Evolutionary conservation across 2,113 vertebrate species (phyloP).

Genomic region (Leptosomus discolor): DNA sequence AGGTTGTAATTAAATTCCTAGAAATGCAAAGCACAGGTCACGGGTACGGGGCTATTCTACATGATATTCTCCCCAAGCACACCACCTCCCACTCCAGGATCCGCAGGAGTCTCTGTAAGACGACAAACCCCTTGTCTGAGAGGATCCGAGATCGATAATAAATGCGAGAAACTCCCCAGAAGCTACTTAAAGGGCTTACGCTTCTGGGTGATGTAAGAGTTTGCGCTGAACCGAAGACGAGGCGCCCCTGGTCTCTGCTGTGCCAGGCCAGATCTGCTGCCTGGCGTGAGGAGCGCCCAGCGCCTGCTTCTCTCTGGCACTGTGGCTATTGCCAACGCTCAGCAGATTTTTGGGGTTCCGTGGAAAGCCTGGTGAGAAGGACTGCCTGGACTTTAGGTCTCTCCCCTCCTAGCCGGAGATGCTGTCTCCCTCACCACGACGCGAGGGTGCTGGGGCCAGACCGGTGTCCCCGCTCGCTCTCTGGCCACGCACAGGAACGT

Average conservation of each 20-base stretch:
- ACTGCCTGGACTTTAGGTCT: neutral
- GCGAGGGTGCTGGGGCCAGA: accelerated
- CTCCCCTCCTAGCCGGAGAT: neutral
- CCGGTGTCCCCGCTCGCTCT: accelerated
- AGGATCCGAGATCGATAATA: neutral
- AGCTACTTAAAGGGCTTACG: neutral
- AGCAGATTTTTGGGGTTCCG: neutral
- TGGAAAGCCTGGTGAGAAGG: accelerated
- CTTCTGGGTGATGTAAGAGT: neutral
- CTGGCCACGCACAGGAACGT: accelerated
- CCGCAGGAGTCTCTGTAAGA: neutral
- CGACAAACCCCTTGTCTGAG: neutral
- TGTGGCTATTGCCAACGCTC: neutral
- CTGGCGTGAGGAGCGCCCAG: too few species aligned
- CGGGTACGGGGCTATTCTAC: accelerated
- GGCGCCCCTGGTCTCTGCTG: accelerated
- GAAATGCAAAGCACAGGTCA: neutral
- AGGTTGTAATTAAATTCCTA: neutral
- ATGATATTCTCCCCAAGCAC: accelerated
- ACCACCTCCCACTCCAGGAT: neutral
- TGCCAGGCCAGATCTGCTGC: neutral
- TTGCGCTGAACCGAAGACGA: neutral
- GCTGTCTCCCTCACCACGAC: neutral
- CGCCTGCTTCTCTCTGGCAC: too few species aligned
- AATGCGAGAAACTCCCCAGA: neutral